These are phyloP conservation scores for Glaucomys volans DNA, from an alignment of 2,113 vertebrate genomes.

Conservation along the genomic window DNA sequence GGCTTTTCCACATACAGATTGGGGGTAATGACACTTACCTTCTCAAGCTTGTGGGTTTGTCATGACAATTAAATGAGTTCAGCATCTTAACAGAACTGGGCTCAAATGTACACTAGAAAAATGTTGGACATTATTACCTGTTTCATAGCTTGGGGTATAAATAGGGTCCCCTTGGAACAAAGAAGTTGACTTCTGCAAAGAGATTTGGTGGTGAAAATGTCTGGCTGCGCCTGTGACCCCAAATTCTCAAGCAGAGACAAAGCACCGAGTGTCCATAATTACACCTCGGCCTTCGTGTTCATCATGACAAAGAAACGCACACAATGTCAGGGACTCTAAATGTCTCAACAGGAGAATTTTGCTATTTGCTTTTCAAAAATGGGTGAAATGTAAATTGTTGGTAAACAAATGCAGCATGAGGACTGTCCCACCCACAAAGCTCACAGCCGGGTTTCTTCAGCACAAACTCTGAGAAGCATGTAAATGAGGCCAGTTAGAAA, in stretches of 20 bases:
- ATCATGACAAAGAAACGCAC: neutral
- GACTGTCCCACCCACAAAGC: neutral
- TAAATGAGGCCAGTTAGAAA: neutral
- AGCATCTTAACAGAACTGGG: neutral
- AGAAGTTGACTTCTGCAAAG: neutral
- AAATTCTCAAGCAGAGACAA: neutral
- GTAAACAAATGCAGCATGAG: neutral
- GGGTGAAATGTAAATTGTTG: neutral
- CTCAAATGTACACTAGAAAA: neutral
- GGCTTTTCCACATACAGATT: neutral
- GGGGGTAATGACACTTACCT: fast-evolving
- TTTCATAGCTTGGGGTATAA: neutral
- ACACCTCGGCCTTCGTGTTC: neutral
- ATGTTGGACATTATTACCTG: neutral
- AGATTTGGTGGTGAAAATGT: neutral
- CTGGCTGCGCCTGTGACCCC: too few relatives aligned
- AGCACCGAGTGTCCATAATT: neutral
- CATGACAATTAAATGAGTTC: neutral
- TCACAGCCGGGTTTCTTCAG: neutral
- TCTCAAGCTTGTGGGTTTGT: neutral
- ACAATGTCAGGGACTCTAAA: neutral
- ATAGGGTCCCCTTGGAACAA: neutral
- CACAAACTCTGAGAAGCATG: neutral
- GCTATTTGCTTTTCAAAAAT: neutral
- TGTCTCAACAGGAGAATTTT: neutral